These are phyloP conservation scores for Erynnis tages DNA, from an alignment of 2,888 invertebrate species.

Conservation along the genomic window DNA sequence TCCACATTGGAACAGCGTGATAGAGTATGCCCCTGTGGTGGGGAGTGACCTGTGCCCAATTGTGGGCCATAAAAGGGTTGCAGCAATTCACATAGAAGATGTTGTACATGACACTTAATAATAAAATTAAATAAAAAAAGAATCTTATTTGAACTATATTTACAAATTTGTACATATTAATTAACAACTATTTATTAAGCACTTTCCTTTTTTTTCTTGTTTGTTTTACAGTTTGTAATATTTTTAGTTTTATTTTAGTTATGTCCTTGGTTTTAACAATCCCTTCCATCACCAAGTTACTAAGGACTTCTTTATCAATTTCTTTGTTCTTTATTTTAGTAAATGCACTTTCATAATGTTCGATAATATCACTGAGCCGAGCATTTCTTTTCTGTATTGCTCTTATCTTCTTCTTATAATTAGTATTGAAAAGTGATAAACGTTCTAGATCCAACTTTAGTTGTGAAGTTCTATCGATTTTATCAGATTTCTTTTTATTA, in stretches of 20 bases:
- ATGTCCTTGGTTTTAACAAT: not conserved
- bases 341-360: not conserved
- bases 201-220: too few species aligned
- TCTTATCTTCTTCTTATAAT: not conserved
- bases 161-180: too few species aligned
- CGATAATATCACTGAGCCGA: not conserved
- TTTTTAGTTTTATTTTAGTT: not conserved
- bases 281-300: not conserved
- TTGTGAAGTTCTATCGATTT: not conserved
- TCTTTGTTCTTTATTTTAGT: not conserved
- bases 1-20: too few species aligned
- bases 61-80: too few species aligned
- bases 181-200: too few species aligned
- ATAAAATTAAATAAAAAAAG: too few species aligned
- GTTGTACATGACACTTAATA: too few species aligned
- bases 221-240: too few species aligned
- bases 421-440: not conserved
- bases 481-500: not conserved
- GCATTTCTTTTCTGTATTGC: not conserved
- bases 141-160: too few species aligned
- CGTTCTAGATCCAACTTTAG: not conserved
- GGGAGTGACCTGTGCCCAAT: too few species aligned
- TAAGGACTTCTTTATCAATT: not conserved
- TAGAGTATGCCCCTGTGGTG: too few species aligned
- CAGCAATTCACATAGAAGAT: too few species aligned